A percentile compares a stretch with the other conserved stretches of the same genome.
phyloP scores from a whole-genome alignment of 2,888 invertebrate genomes.

The Gasteruption jaculator region DNA sequence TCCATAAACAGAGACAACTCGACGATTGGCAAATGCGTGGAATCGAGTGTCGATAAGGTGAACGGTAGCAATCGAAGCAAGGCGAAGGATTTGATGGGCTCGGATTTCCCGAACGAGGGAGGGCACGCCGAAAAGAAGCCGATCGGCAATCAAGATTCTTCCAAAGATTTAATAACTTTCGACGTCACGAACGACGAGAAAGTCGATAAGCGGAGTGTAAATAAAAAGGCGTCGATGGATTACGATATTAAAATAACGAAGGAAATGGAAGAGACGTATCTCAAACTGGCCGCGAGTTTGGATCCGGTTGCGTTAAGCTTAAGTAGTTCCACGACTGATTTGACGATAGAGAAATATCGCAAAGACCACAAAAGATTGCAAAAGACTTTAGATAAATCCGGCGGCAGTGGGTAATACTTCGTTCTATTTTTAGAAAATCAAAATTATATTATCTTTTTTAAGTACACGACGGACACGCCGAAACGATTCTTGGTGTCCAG shows the following conservation, averaged over 20 bases:
- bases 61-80: background rate
- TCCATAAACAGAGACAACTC: slow-evolving; percentile 32
- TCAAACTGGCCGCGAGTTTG: slow-evolving; percentile 45
- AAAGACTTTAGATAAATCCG: slow-evolving; percentile 30
- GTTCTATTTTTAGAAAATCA: background rate
- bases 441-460: no score
- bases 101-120: slow-evolving; percentile 49
- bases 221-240: slow-evolving; percentile 16
- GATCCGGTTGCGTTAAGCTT: slow-evolving; percentile 38
- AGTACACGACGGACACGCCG: no score
- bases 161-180: slow-evolving; percentile 40
- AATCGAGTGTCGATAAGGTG: no score
- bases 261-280: slow-evolving; percentile 48
- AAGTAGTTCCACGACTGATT: slow-evolving; percentile 30
- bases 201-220: slow-evolving; percentile 11
- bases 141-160: slow-evolving; percentile 22
- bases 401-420: background rate
- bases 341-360: slow-evolving; percentile 47
- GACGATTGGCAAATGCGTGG: slow-evolving; percentile 12
- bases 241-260: slow-evolving; percentile 45
- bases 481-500: no score
- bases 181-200: slow-evolving; percentile 36
- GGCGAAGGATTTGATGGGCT: slow-evolving; percentile 57
- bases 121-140: slow-evolving; percentile 14
- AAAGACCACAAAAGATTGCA: slow-evolving; percentile 42